Evolutionary conservation across 1,140 invertebrate genomes (phyloP), one percentile per base, ranked within the genome.

Genomic region (Elysia chlorotica): DNA sequence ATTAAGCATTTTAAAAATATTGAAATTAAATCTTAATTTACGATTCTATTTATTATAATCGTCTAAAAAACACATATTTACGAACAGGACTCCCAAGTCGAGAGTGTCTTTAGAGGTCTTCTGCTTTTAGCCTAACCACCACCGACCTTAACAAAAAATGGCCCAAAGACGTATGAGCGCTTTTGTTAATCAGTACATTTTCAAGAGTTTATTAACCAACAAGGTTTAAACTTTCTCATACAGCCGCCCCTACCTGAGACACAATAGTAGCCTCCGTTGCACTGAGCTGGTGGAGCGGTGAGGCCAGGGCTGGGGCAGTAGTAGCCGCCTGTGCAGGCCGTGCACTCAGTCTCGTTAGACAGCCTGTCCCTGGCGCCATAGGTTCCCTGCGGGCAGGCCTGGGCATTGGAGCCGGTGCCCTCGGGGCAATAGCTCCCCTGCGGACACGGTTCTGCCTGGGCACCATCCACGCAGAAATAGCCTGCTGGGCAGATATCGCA

Each of bases 401-500:
- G 41, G 37, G 76, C 72, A n/a, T 70, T 73, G 25, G 62, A 65
- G 23, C 80, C 82, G 14, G 83, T 83, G n/a, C 79, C 79, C 23
- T 72, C 41, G 31, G 83, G 83, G 68, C 85, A 86, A 72, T 85
- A 86, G 65, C 56, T 35, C 6, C 63, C 72, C 61, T 85, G 84
- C 2, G 85, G 84, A 61, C 85, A 86, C 6, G 82, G 79, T 23
- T 83, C 82, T 65, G 80, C 80, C 4, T 65, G 54, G 38, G 77
- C 76, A 1, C 81, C 79, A 19, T 78, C 73, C 25, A 76, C 79
- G 63, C 85, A 86, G 65, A 78, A 79, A 68, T 76, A 82, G 0
- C 85, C 85, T 41, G 78, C 73, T 30, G 85, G 85, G 63, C 85
- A 86, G n/a, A 63, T 68, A 57, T 81, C 66, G 70, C 85, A 86